These are phyloP conservation scores for Bufo gargarizans DNA, from an alignment of 2,113 vertebrate species.

Conservation along the genomic window DNA sequence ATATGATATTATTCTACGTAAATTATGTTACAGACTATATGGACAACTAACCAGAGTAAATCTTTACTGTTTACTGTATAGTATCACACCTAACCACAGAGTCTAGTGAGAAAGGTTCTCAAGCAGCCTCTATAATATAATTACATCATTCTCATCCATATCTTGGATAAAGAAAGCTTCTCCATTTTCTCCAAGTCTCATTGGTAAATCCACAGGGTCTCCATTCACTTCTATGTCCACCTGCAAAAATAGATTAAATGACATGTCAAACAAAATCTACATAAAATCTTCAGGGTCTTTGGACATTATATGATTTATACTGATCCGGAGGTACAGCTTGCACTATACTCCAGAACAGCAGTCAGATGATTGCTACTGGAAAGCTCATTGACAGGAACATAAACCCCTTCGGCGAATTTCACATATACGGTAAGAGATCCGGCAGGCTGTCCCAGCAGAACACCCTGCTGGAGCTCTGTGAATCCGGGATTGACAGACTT, in stretches of 20 bases:
- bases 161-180: slow-evolving; percentile 95
- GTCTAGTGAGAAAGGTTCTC: too few relatives aligned
- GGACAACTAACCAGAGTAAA: too few relatives aligned
- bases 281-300: neutral
- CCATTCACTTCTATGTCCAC: slow-evolving; percentile 96
- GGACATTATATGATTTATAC: neutral
- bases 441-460: too few relatives aligned
- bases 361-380: too few relatives aligned
- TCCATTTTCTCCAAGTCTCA: slow-evolving; percentile 94
- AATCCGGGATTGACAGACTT: too few relatives aligned
- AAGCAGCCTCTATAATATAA: slow-evolving; percentile 64
- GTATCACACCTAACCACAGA: neutral
- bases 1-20: too few relatives aligned
- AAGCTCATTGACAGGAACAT: too few relatives aligned
- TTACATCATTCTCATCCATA: slow-evolving; percentile 80
- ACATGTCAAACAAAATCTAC: neutral
- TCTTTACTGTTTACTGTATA: neutral
- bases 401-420: too few relatives aligned
- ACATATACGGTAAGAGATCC: too few relatives aligned
- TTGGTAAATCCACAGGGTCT: slow-evolving; percentile 86
- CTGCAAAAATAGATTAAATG: slow-evolving; percentile 64
- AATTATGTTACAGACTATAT: too few relatives aligned
- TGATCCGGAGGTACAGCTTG: neutral
- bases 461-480: too few relatives aligned
- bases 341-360: too few relatives aligned